These are phyloP conservation scores for Corythornis madagascariensis DNA, from an alignment of 2,113 vertebrate species.

Conservation along the genomic window DNA sequence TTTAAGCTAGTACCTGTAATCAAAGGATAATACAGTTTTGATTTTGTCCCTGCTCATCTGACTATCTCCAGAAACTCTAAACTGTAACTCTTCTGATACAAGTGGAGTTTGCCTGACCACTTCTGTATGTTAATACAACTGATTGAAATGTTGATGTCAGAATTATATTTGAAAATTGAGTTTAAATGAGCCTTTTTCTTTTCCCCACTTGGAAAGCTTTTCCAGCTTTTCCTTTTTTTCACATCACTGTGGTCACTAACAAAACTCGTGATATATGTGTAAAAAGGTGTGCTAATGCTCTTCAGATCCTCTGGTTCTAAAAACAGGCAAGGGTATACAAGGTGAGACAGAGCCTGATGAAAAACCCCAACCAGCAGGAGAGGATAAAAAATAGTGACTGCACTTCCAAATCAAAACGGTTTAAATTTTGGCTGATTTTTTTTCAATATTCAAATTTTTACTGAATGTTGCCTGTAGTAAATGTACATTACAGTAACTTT, in stretches of 20 bases:
- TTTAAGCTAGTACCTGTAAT: not conserved
- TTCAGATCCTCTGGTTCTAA: not conserved
- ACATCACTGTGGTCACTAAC: not conserved
- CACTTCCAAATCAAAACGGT: not conserved
- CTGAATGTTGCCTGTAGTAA: not conserved
- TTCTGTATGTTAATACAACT: not conserved
- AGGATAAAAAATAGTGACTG: not conserved
- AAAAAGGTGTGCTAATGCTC: not conserved
- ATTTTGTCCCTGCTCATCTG: not conserved
- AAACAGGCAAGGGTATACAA: not conserved
- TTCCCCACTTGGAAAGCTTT: not conserved
- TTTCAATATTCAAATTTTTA: not conserved
- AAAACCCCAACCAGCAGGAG: not conserved
- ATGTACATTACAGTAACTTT: not conserved
- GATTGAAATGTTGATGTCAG: not conserved
- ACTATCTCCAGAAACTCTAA: not conserved
- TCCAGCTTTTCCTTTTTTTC: not conserved
- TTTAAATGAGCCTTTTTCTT: not conserved
- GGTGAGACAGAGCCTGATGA: not conserved
- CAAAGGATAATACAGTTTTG: not conserved
- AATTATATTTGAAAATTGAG: not conserved
- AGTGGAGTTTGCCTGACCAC: not conserved
- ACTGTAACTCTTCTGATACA: not conserved
- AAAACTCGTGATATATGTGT: not conserved
- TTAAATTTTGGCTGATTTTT: not conserved